phyloP scores from a whole-genome alignment of 2,797 vertebrate genomes.

The Spea hammondii region DNA sequence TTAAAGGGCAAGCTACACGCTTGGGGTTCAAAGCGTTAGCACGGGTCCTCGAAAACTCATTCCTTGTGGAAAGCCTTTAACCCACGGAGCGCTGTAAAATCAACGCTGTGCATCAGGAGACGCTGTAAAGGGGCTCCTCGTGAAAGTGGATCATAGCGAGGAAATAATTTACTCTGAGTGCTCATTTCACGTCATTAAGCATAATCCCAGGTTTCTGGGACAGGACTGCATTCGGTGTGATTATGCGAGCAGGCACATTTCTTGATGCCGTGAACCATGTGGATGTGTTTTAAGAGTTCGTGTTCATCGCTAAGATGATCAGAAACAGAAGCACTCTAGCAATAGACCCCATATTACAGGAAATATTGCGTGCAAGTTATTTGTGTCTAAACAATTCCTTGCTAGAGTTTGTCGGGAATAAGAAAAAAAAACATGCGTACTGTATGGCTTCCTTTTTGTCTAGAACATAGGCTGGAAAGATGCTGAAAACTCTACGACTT shows the following conservation, averaged over 20 bases:
- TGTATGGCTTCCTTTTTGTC: no score
- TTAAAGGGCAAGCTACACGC: no score
- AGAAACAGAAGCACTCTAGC: not conserved
- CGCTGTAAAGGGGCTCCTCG: not conserved
- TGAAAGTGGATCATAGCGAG: not conserved
- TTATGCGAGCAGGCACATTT: not conserved
- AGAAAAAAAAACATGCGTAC: no score
- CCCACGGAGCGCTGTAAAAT: not conserved
- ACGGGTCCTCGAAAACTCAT: no score
- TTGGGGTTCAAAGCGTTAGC: no score
- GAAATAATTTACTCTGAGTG: not conserved
- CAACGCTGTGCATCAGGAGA: not conserved
- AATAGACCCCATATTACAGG: not conserved
- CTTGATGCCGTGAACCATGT: not conserved
- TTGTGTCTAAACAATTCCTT: no score
- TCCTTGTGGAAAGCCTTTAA: not conserved
- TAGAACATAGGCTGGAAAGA: no score
- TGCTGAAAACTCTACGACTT: no score
- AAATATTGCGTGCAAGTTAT: no score
- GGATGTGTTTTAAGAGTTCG: not conserved
- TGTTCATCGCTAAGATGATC: no score
- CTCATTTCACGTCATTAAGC: conserved; percentile 1
- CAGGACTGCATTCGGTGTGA: not conserved
- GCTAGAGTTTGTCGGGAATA: no score
- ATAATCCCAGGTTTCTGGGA: not conserved